Evolutionary conservation across 2,888 invertebrate species (phyloP), one percentile per base, ranked within the genome.

Genomic region (Geophilus truncorum): DNA sequence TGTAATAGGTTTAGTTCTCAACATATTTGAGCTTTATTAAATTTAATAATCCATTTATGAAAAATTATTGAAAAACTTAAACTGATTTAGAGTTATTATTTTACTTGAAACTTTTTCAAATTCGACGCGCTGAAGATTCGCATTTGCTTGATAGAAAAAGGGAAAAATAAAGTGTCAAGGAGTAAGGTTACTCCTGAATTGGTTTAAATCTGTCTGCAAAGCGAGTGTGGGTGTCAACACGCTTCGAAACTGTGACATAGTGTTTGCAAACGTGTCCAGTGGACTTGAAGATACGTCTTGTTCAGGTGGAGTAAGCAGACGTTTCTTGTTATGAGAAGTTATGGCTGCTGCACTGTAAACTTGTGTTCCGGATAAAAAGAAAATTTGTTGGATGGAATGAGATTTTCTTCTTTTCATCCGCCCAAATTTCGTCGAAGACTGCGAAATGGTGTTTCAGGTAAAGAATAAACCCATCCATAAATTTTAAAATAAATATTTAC

Each of bases 141-240:
- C 23, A 57, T 5, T 51, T 9, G 9, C n/a, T 57, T 23, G 9
- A 57, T 2, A 18, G 9, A 23, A 57, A 57, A 23, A 18, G 18
- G n/a, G 6, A 57, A 23, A 57, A 57, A 18, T 9, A 18, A 18
- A 4, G 9, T 7, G 18, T n/a, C n/a, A 0, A 23, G 57, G 18
- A 62, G 0, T 23, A 62, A 62, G 18, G 21, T 62, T 62, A 62
- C 57, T 62, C 57, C 21, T 62, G 57, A 21, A 62, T 62, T 21
- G 57, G 57, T 62, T 62, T 62, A 62, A 62, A 62, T 62, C 57
- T 62, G 57, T 62, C 57, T 62, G 21, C 57, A 62, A 62, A 62
- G 57, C 23, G 23, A 62, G 18, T 62, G 57, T 23, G n/a, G 57
- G 57, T 62, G 57, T 62, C 57, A 62, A 62, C 57, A 62, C 57